These are phyloP conservation scores for Hippoglossus hippoglossus DNA, from an alignment of 2,797 vertebrate species.

Conservation along the genomic window DNA sequence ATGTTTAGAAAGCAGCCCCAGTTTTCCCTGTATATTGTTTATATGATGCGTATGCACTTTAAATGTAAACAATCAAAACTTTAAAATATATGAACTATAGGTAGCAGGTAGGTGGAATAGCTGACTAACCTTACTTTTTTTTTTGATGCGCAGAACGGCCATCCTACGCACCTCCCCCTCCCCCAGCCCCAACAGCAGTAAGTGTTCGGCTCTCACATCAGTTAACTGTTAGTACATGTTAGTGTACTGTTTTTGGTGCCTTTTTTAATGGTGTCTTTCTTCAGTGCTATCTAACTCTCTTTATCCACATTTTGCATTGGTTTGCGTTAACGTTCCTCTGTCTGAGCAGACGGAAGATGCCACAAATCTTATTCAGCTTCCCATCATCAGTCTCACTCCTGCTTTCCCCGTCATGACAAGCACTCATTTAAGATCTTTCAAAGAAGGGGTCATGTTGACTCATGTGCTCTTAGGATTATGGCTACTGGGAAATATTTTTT, in stretches of 20 bases:
- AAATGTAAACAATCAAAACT: background rate
- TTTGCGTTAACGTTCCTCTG: slow-evolving; percentile 22
- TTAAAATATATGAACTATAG: too few species aligned
- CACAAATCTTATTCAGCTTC: slow-evolving; percentile 30
- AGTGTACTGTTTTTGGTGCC: background rate
- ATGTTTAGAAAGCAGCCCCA: too few species aligned
- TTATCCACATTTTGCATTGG: background rate
- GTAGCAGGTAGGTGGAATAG: background rate
- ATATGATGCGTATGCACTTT: background rate
- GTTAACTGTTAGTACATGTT: background rate
- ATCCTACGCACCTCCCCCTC: slow-evolving; percentile 96
- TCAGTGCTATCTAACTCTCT: background rate
- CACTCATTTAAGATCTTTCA: too few species aligned
- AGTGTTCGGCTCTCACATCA: slow-evolving; percentile 77
- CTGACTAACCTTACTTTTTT: background rate
- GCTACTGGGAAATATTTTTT: background rate
- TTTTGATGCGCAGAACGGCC: slow-evolving; percentile 90
- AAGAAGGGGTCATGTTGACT: background rate
- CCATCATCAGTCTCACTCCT: slow-evolving; percentile 49
- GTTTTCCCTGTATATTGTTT: too few species aligned
- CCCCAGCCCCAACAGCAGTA: slow-evolving; percentile 97
- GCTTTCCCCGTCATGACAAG: background rate
- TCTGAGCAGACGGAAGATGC: slow-evolving; percentile 19
- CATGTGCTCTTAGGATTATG: background rate
- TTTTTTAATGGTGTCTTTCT: background rate